These are phyloP conservation scores for Ptilodon capucinus DNA, from an alignment of 2,888 invertebrate genomes.

Conservation along the genomic window DNA sequence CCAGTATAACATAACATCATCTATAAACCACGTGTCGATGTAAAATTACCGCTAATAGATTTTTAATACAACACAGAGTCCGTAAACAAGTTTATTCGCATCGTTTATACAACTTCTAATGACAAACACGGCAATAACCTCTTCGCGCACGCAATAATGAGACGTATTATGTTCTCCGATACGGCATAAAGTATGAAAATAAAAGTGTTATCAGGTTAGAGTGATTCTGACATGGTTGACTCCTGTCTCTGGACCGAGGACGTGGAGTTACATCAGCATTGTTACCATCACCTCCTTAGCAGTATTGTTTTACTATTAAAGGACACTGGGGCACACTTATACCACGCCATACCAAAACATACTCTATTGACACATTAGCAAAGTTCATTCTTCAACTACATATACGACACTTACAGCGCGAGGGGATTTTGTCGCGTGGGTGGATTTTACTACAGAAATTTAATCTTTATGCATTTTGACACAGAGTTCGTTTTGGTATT, in stretches of 20 bases:
- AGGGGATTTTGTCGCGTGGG: too few species aligned
- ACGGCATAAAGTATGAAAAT: not conserved
- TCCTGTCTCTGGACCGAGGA: conserved; percentile 12
- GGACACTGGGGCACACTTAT: too few species aligned
- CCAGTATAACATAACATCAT: too few species aligned
- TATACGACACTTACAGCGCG: too few species aligned
- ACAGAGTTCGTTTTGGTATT: too few species aligned
- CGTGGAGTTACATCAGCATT: conserved; percentile 27
- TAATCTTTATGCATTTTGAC: too few species aligned
- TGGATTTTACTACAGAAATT: too few species aligned
- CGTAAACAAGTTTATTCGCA: not conserved
- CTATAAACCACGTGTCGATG: not conserved
- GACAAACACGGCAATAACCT: not conserved
- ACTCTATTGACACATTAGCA: too few species aligned
- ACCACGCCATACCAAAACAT: too few species aligned
- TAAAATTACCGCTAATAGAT: not conserved
- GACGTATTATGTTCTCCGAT: not conserved
- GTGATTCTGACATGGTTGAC: conserved; percentile 19
- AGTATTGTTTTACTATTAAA: not conserved
- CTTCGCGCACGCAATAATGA: not conserved
- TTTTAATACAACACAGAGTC: not conserved
- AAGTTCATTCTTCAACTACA: too few species aligned
- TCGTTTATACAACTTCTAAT: not conserved
- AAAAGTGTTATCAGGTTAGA: not conserved
- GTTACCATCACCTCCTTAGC: conserved; percentile 3